Conservation (phyloP, 1,140 invertebrate species). For the Doryteuthis pealeii region DNA sequence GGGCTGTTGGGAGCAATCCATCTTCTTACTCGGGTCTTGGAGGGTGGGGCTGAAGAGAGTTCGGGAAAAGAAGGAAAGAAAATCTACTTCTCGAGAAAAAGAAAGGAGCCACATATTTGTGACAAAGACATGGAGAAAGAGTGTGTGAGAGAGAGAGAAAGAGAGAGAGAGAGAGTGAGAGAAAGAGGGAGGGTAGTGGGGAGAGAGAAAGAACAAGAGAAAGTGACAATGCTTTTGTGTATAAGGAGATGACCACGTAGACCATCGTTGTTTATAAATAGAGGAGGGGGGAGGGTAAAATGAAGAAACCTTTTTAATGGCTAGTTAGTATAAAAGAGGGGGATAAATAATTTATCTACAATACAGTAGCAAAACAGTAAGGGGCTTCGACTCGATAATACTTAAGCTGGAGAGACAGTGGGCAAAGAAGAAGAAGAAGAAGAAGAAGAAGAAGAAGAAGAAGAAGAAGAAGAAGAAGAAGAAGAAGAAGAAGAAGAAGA, state of each 20-base stretch:
- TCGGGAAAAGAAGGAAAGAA: background rate
- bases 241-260: too few relatives aligned
- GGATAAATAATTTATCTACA: background rate
- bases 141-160: background rate
- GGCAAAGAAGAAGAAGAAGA: background rate
- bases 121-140: too few relatives aligned
- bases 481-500: background rate
- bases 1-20: slow-evolving; percentile 18
- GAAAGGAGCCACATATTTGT: too few relatives aligned
- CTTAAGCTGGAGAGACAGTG: background rate
- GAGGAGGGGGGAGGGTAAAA: background rate
- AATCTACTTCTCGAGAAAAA: background rate
- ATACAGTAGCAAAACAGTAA: too few relatives aligned
- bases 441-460: background rate
- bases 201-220: background rate
- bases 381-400: too few relatives aligned
- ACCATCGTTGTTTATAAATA: background rate
- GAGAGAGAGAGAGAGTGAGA: background rate
- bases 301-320: background rate
- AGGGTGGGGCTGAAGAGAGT: background rate
- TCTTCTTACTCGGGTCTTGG: slow-evolving; percentile 14
- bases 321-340: background rate
- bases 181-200: background rate
- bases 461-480: background rate
- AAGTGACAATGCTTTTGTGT: background rate